Conservation (phyloP, 2,888 invertebrate species). For the Tholera decimalis region DNA sequence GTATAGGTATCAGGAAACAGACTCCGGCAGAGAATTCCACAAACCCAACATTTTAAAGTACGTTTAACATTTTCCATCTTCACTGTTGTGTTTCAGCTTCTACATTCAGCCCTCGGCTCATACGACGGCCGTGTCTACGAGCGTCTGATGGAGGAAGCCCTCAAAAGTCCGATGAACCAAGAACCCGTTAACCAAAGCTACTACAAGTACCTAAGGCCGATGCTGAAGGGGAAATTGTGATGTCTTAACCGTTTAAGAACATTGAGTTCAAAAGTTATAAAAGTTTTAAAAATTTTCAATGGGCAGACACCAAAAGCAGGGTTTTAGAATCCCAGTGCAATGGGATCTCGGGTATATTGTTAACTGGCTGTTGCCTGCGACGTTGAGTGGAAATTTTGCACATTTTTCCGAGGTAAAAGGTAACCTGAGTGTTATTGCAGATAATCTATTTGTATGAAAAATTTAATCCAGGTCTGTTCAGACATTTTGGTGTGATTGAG, state of each 20-base stretch:
- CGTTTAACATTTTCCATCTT: background rate
- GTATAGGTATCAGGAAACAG: too few relatives aligned
- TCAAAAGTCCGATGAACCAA: constrained; percentile 95
- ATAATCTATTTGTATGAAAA: too few relatives aligned
- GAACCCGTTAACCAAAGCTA: constrained; percentile 95
- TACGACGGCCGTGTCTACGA: constrained; percentile 96
- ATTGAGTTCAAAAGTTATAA: background rate
- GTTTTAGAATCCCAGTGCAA: background rate
- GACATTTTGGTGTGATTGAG: too few relatives aligned
- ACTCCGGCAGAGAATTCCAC: too few relatives aligned
- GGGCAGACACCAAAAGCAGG: background rate
- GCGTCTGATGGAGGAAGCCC: constrained; percentile 94
- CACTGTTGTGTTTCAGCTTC: constrained; percentile 70
- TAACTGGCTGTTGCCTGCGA: too few relatives aligned
- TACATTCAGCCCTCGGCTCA: constrained; percentile 94
- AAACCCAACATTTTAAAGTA: too few relatives aligned
- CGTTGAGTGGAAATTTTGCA: too few relatives aligned
- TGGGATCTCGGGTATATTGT: too few relatives aligned
- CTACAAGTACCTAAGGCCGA: constrained; percentile 94
- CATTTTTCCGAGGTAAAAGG: too few relatives aligned
- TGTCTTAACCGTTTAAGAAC: background rate
- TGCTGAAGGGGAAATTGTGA: constrained; percentile 93
- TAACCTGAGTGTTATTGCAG: too few relatives aligned
- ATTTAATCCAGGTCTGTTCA: too few relatives aligned
- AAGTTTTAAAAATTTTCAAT: background rate